Evolutionary conservation across 1,140 invertebrate genomes (phyloP).

Genomic region (Drosophila eugracilis): DNA sequence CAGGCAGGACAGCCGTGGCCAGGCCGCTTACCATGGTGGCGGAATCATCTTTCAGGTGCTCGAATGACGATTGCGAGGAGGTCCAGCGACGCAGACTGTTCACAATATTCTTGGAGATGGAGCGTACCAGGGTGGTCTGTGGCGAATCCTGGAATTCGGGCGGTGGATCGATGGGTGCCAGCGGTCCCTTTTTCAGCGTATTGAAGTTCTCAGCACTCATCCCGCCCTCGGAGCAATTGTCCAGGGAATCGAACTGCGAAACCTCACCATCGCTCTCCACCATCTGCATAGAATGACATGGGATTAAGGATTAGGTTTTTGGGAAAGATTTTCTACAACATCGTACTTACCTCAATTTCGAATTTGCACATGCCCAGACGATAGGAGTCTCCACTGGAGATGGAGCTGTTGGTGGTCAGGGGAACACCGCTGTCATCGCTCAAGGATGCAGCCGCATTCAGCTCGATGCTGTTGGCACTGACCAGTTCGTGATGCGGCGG

Average conservation of each 20-base stretch:
- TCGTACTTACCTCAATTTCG: constrained; percentile 85
- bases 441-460: constrained; percentile 82
- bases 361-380: constrained; percentile 85
- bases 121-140: constrained; percentile 80
- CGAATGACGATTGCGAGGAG: constrained; percentile 80
- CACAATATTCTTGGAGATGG: constrained; percentile 75
- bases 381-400: constrained; percentile 86
- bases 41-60: constrained; percentile 73
- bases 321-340: background rate
- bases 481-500: constrained; percentile 73
- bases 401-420: constrained; percentile 86
- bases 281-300: constrained; percentile 84
- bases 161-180: constrained; percentile 91
- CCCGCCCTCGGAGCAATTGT: constrained; percentile 88
- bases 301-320: background rate
- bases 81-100: constrained; percentile 79
- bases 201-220: constrained; percentile 93
- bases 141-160: constrained; percentile 89
- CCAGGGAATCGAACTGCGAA: constrained; percentile 88
- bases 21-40: constrained; percentile 36
- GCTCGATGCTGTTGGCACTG: constrained; percentile 81
- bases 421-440: constrained; percentile 87
- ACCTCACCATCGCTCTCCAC: constrained; percentile 89
- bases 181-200: constrained; percentile 91
- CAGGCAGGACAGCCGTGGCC: constrained; percentile 13